Conservation (phyloP, 2,797 vertebrate genomes). For the Limnodromus scolopaceus region DNA sequence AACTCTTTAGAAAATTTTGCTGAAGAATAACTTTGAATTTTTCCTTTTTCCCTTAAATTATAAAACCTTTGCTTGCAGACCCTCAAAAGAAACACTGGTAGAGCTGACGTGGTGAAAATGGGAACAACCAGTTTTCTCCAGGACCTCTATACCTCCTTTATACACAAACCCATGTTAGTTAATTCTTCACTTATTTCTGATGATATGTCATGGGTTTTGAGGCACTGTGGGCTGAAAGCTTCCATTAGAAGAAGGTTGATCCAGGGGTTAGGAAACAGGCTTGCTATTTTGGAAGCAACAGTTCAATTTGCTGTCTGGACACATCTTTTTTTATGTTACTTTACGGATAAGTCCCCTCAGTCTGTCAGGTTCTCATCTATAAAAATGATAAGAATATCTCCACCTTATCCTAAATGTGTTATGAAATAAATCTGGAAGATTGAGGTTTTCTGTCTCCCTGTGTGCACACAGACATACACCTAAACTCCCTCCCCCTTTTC, state of each 20-base stretch:
- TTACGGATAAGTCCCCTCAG: neutral
- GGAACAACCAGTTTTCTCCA: neutral
- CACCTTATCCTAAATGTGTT: neutral
- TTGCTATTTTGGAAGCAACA: neutral
- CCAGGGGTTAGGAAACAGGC: neutral
- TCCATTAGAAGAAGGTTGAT: neutral
- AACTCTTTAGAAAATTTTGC: neutral
- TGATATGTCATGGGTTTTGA: neutral
- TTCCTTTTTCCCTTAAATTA: neutral
- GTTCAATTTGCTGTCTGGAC: neutral
- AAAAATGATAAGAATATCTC: conserved; percentile 32
- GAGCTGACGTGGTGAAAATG: neutral
- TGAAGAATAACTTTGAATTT: neutral
- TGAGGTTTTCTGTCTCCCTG: conserved; percentile 13
- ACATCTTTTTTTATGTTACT: neutral
- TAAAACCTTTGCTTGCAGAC: neutral
- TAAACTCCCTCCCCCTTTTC: neutral
- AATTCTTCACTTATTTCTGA: neutral
- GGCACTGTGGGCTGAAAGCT: neutral
- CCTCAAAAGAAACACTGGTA: neutral
- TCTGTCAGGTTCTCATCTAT: conserved; percentile 16
- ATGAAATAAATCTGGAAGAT: conserved; percentile 25
- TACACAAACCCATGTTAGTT: neutral
- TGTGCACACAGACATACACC: neutral
- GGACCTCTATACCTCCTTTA: neutral